These are phyloP conservation scores for Ptiloglossa arizonensis DNA, from an alignment of 1,140 invertebrate species.

Conservation along the genomic window DNA sequence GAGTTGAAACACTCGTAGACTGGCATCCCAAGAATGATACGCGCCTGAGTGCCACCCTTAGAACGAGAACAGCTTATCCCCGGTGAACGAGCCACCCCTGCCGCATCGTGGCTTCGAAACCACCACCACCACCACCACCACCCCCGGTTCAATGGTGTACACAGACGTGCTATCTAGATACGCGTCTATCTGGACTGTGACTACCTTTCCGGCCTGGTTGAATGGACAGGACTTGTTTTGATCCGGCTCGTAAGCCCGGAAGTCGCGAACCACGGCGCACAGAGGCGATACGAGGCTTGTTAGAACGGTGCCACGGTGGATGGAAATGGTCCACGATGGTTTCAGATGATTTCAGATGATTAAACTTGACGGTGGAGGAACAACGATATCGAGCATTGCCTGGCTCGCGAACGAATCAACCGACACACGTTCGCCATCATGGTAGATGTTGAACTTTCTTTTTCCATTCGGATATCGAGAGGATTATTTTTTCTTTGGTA, in stretches of 20 bases:
- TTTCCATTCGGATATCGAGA: too few species aligned
- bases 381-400: too few species aligned
- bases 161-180: constrained; percentile 45
- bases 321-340: too few species aligned
- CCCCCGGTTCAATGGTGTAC: constrained; percentile 41
- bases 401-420: too few species aligned
- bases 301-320: too few species aligned
- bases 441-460: too few species aligned
- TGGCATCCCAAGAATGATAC: background rate
- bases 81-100: constrained; percentile 17
- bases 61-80: background rate
- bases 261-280: background rate
- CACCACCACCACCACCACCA: too few species aligned
- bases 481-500: too few species aligned
- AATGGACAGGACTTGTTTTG: constrained; percentile 48
- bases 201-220: constrained; percentile 21
- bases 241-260: constrained; percentile 7
- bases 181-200: constrained; percentile 40
- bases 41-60: background rate
- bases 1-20: too few species aligned
- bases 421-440: too few species aligned
- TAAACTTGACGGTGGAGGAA: too few species aligned
- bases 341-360: background rate
- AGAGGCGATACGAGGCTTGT: constrained; percentile 2
- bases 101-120: constrained; percentile 22